phyloP scores from a whole-genome alignment of 2,797 vertebrate genomes.

The Manis javanica region DNA sequence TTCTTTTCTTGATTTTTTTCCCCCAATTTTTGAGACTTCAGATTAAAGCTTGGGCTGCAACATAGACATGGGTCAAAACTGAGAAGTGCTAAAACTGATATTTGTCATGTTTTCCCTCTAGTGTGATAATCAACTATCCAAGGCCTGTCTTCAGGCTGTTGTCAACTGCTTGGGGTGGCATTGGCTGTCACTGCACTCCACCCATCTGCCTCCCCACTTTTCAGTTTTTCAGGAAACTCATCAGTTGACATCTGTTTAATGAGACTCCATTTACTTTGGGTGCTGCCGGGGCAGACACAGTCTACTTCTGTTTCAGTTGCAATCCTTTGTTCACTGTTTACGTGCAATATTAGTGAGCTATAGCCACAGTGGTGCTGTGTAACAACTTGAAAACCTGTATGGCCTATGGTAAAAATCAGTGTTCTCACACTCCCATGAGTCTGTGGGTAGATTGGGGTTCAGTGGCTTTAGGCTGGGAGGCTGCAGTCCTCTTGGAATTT shows the following conservation, averaged over 20 bases:
- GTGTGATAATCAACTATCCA: constrained; percentile 15
- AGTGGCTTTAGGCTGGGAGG: neutral
- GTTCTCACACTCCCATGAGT: rapidly evolving
- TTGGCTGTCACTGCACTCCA: rapidly evolving
- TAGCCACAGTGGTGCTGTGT: neutral
- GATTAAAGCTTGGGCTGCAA: constrained; percentile 3
- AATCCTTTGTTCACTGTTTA: neutral
- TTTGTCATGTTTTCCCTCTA: neutral
- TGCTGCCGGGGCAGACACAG: neutral
- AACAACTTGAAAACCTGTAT: neutral
- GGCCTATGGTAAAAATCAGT: neutral
- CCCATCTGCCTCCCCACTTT: neutral
- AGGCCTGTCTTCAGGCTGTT: neutral
- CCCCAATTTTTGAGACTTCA: constrained; percentile 40
- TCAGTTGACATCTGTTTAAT: neutral
- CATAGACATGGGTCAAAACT: constrained; percentile 37
- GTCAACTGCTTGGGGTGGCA: neutral
- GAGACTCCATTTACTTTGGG: neutral
- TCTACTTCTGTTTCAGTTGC: neutral
- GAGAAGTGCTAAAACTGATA: constrained; percentile 21
- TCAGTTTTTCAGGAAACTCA: neutral
- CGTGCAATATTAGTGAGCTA: neutral
- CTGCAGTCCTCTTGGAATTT: too few relatives aligned
- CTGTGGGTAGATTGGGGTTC: neutral
- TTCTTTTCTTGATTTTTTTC: neutral